A percentile compares a stretch with the other conserved stretches of the same genome.
These are phyloP conservation scores for Leucophora obtusa DNA, from an alignment of 2,888 invertebrate species.

Conservation along the genomic window DNA sequence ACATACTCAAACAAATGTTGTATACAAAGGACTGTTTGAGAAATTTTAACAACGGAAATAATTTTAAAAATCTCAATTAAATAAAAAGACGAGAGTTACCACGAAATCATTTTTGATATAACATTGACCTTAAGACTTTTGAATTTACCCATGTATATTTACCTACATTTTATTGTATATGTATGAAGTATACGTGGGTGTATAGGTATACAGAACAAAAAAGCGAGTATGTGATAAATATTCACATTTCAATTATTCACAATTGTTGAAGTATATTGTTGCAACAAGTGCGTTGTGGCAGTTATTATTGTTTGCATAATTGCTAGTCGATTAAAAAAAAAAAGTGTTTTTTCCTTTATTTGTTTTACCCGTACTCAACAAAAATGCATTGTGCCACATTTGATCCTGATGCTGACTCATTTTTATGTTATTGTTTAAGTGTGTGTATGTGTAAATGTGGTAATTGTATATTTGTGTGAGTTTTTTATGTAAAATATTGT, in stretches of 20 bases:
- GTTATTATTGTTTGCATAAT: conserved; percentile 61
- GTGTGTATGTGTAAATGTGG: not conserved
- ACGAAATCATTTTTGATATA: not conserved
- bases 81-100: not conserved
- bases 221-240: conserved; percentile 45
- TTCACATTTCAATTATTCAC: conserved; percentile 61
- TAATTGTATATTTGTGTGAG: not conserved
- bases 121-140: not conserved
- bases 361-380: not conserved
- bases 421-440: conserved; percentile 13
- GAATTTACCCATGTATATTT: not conserved
- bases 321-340: conserved; percentile 57
- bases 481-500: conserved; percentile 7
- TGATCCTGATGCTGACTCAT: conserved; percentile 13
- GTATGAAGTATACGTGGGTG: not conserved
- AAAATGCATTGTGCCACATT: conserved; percentile 9
- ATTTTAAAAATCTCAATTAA: not conserved
- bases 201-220: not conserved
- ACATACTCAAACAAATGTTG: not conserved
- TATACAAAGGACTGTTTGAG: not conserved
- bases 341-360: not conserved
- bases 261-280: conserved; percentile 54
- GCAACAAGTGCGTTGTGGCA: conserved; percentile 62
- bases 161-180: not conserved
- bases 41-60: not conserved